Evolutionary conservation across 2,888 invertebrate species (phyloP), one percentile per base, ranked within the genome.

Genomic region (Sphaerophoria taeniata): DNA sequence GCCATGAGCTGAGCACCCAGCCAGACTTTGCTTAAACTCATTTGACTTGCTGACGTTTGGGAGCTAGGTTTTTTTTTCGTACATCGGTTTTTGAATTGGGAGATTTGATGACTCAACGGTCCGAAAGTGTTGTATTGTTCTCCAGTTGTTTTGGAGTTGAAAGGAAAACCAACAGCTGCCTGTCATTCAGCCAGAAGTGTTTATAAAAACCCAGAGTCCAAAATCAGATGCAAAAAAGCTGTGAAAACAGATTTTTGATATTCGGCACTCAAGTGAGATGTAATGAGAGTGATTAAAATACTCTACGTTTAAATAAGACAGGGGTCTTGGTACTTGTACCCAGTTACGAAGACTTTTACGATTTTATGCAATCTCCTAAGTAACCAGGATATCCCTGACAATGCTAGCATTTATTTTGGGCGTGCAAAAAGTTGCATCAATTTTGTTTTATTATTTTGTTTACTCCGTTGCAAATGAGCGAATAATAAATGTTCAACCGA

Each of bases 201-300:
- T n/a, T 47, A 75, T 71, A 65, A 53, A 51, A 77, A 77, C 14
- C 45, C 39, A 36, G 43, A 75, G 63, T 60, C 58, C 14, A 74
- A 58, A 49, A 77, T 24, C 45, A 53, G 34, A 74, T 47, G 43
- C 63, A 65, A 70, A 75, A 83, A 84, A 60, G 43, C 73, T 73
- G 76, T 73, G 69, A 85, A 85, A 85, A 85, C 85, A 85, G 81
- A 85, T 81, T 85, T 85, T 77, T 85, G 85, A 85, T 70, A 60
- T 76, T 72, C 31, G 51, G 24, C 36, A 49, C 31, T n/a, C 1
- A 24, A 9, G 12, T 34, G 12, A 24, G 49, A 56, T 47, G 51
- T 53, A 14, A 60, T 14, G 43, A 2, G 47, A 61, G 77, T 65
- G 43, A 71, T 76, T 71, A 34, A 60, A 65, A 63, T 67, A 67